Evolutionary conservation across 2,888 invertebrate genomes (phyloP), one percentile per base, ranked within the genome.

Genomic region (Luperina testacea): DNA sequence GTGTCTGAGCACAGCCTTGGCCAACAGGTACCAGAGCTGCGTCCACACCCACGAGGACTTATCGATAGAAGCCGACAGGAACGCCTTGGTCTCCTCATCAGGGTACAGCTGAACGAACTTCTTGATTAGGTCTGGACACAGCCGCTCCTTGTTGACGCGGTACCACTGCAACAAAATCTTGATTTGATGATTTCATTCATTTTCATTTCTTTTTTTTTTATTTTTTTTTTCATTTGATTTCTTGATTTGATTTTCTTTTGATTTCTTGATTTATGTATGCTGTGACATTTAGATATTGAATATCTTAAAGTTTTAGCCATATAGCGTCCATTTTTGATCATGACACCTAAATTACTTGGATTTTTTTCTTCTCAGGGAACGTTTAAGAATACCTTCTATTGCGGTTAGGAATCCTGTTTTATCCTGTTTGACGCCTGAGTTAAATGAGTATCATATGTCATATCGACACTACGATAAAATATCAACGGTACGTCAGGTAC

Each of bases 1-100:
- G 96, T 98, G 98, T 85, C 98, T 98, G 38, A 99, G 97, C 64
- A 99, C 95, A n/a, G 98, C 97, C 90, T 98, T 98, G 27, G 98
- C 98, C 61, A 99, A 90, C 61, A 98, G 97, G 95, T 99, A 99
- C 98, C 98, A 99, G 83, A 99, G 97, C 95, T 99, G 99, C 48
- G 98, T 98, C 95, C 99, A 98, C 78, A 99, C 95, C 97, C 98
- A 98, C 89, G 98, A 98, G 6, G 98, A 98, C 93, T 98, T 98
- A 88, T 98, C 98, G 86, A 98, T 97, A 89, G 98, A 98, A 75
- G 97, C 95, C 77, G 98, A 97, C 72, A 99, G 97, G 95, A 99
- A 99, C 73, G 96, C 94, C 86, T 97, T 97, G 0, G 99, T 98
- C 86, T 98, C 98, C 70, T 97, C 97, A 94, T 99, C 99, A 27